Evolutionary conservation across 1,140 invertebrate species (phyloP).

Genomic region (Spodoptera litura): DNA sequence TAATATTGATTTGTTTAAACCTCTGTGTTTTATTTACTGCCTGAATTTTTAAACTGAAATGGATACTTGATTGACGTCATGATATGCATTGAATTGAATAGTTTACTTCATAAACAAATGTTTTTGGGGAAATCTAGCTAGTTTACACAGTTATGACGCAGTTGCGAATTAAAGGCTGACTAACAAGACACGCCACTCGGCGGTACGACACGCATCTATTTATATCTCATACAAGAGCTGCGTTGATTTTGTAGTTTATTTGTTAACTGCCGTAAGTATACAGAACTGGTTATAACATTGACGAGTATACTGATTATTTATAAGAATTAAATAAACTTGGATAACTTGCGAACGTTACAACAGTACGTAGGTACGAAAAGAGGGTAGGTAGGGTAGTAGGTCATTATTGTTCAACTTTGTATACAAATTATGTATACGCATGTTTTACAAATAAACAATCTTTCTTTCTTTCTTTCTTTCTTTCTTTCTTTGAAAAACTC

Average conservation of each 20-base stretch:
- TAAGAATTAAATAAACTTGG: background rate
- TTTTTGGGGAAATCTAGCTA: slow-evolving; percentile 15
- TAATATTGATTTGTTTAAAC: slow-evolving; percentile 85
- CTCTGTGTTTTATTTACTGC: slow-evolving; percentile 58
- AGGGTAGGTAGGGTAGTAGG: too few species aligned
- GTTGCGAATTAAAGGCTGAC: slow-evolving; percentile 52
- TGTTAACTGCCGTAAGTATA: background rate
- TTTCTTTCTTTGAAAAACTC: too few species aligned
- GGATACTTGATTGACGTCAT: slow-evolving; percentile 6
- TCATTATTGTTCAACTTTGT: too few species aligned
- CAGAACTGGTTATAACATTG: slow-evolving; percentile 25
- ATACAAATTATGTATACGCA: too few species aligned
- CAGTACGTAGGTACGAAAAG: too few species aligned
- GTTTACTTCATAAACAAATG: slow-evolving; percentile 31
- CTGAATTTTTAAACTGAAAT: background rate
- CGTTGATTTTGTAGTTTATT: slow-evolving; percentile 37
- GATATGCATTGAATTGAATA: slow-evolving; percentile 24
- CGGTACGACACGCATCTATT: slow-evolving; percentile 51
- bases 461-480: too few species aligned
- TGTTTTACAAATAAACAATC: too few species aligned
- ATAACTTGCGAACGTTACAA: too few species aligned
- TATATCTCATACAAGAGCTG: slow-evolving; percentile 46
- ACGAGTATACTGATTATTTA: slow-evolving; percentile 11
- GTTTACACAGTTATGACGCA: slow-evolving; percentile 51
- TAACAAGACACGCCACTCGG: slow-evolving; percentile 51